Evolutionary conservation across 2,888 invertebrate species (phyloP).

Genomic region (Boloria euphrosyne): DNA sequence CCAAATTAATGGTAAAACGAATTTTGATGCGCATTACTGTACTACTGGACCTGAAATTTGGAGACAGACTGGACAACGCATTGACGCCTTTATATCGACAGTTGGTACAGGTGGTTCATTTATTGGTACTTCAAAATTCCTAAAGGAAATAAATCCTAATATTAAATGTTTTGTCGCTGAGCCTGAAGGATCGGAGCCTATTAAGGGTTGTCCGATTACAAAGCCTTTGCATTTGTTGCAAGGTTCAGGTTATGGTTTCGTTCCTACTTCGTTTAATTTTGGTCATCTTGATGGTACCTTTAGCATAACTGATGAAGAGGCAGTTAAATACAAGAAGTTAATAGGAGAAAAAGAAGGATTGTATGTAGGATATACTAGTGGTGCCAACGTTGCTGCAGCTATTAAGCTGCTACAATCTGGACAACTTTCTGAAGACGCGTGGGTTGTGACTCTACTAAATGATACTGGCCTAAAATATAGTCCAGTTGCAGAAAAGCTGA

Average conservation of each 20-base stretch:
- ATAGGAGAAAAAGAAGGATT: constrained; percentile 71
- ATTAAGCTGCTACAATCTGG: constrained; percentile 69
- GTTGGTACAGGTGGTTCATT: constrained; percentile 75
- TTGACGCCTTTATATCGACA: constrained; percentile 70
- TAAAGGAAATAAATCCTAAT: constrained; percentile 68
- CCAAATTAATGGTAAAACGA: constrained; percentile 66
- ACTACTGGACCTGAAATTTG: constrained; percentile 76
- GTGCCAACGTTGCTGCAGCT: constrained; percentile 73
- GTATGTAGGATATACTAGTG: constrained; percentile 74
- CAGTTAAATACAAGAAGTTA: constrained; percentile 61
- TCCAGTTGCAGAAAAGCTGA: constrained; percentile 55
- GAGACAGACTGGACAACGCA: constrained; percentile 69
- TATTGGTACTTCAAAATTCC: constrained; percentile 63
- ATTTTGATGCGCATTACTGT: constrained; percentile 65
- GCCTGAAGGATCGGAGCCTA: constrained; percentile 68
- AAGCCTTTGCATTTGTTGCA: constrained; percentile 74
- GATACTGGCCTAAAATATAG: constrained; percentile 73
- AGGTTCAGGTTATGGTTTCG: constrained; percentile 72
- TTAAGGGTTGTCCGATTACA: constrained; percentile 65
- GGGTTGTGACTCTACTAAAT: constrained; percentile 70
- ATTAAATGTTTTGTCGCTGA: constrained; percentile 66
- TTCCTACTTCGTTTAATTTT: constrained; percentile 67
- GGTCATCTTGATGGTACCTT: constrained; percentile 69
- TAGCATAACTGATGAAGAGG: constrained; percentile 68
- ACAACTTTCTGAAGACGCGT: constrained; percentile 62